A percentile compares a stretch with the other conserved stretches of the same genome.
Evolutionary conservation across 2,113 vertebrate genomes (phyloP).

Genomic region (Lepisosteus osseus): DNA sequence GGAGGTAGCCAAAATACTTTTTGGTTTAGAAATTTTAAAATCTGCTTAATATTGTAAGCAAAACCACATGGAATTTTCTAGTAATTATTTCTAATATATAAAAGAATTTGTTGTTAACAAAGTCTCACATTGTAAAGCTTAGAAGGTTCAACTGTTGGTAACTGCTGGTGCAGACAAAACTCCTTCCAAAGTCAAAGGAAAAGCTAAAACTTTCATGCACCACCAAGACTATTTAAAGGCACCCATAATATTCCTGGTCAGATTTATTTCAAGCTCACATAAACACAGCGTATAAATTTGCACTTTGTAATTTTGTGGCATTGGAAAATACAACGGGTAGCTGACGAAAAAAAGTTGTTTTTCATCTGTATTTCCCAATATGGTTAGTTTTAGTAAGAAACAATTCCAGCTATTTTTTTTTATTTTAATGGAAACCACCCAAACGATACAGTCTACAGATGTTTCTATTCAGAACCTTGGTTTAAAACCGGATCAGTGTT

Average conservation of each 20-base stretch:
- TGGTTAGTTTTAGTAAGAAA: slow-evolving; percentile 10
- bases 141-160: neutral
- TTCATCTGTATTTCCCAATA: slow-evolving; percentile 20
- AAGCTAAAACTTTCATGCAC: neutral
- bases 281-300: slow-evolving; percentile 57
- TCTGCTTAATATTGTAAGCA: no score
- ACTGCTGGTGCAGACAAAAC: slow-evolving; percentile 1
- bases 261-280: slow-evolving; percentile 61
- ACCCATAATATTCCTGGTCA: slow-evolving; percentile 29
- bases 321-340: slow-evolving; percentile 41
- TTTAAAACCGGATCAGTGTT: slow-evolving; percentile 1
- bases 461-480: slow-evolving; percentile 1
- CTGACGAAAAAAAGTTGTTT: slow-evolving; percentile 26
- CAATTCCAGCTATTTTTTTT: neutral
- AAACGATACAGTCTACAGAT: slow-evolving; percentile 3
- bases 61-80: no score
- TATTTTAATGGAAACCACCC: slow-evolving; percentile 8
- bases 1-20: no score
- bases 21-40: no score
- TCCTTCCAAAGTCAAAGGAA: slow-evolving; percentile 21
- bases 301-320: slow-evolving; percentile 66
- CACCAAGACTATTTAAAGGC: slow-evolving; percentile 17
- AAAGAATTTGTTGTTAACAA: no score
- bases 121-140: slow-evolving; percentile 17
- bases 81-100: no score